Evolutionary conservation across 2,113 vertebrate species (phyloP), one percentile per base, ranked within the genome.

Genomic region (Trochalopteron elliotii): DNA sequence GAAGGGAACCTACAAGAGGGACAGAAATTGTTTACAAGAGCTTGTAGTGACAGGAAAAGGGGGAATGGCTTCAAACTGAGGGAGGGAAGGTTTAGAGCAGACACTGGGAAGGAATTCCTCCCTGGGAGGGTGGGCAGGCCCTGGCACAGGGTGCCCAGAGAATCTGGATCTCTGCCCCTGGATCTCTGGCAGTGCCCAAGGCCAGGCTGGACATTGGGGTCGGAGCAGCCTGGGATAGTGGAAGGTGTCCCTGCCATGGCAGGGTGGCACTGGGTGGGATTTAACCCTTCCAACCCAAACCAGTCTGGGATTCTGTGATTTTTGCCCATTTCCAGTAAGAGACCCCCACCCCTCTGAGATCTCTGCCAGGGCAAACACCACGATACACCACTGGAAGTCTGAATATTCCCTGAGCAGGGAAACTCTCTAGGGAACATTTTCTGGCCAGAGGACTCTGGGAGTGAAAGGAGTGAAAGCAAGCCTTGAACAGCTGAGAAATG

Each of bases 401-500:
- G 13, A 75, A 23, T 33, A 33, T 52, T 39, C n/a, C 5, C 39
- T 33, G 42, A 49, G 87, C 77, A 71, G 69, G 40, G 42, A 22
- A 20, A 10, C 12, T 57, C 84, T 24, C 28, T 10, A 13, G 88
- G 77, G 65, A 80, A 21, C 28, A 5, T 68, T 78, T 92, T 59
- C 56, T 89, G 47, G 8, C 64, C 75, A 56, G 79, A 75, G 64
- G 40, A 75, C 56, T 37, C 57, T 79, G 78, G 44, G 82, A 70
- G 35, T 18, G 52, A 82, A 75, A 87, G 42, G 47, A 72, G 40
- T n/a, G 89, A 89, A 84, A 81, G 65, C 24, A 78, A 85, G 53
- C 61, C 71, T 68, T 90, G 70, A 93, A 42, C 16, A 60, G 53
- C 47, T 89, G 49, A 59, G 65, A 94, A 91, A 82, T 55, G 39